Percentiles rank a stretch among this genome's conserved stretches.
Evolutionary conservation across 2,797 vertebrate species (phyloP).

Genomic region (Pterois miles): DNA sequence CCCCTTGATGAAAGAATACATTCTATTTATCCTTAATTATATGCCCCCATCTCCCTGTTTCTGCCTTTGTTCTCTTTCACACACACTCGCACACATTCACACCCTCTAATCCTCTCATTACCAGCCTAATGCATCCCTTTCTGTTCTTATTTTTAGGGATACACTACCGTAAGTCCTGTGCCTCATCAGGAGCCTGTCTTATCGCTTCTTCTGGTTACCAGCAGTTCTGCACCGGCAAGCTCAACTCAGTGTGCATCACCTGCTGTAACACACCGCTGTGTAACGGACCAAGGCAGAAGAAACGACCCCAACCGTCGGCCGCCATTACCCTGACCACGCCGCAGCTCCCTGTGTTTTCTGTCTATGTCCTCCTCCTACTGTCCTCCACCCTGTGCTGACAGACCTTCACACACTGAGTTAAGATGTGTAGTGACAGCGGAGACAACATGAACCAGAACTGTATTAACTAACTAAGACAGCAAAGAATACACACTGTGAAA

Average conservation of each 20-base stretch:
- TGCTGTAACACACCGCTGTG: constrained; percentile 97
- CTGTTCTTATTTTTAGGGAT: constrained; percentile 82
- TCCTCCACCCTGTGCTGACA: constrained; percentile 66
- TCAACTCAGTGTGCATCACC: constrained; percentile 97
- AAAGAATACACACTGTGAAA: neutral
- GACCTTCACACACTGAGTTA: neutral
- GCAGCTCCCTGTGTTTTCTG: neutral
- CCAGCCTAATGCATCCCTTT: constrained; percentile 20
- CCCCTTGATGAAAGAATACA: constrained; percentile 31
- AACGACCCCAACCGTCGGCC: constrained; percentile 69
- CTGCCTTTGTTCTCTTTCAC: neutral
- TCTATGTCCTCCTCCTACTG: constrained; percentile 34
- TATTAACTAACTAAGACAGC: neutral
- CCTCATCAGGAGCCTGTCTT: constrained; percentile 93
- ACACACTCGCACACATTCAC: neutral
- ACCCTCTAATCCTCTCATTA: constrained; percentile 26
- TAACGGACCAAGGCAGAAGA: constrained; percentile 86
- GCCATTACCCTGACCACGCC: neutral
- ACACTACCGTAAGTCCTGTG: constrained; percentile 96
- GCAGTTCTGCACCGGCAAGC: constrained; percentile 95
- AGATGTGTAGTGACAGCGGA: neutral
- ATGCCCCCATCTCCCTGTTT: neutral
- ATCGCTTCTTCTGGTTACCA: constrained; percentile 98
- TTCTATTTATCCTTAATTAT: constrained; percentile 24
- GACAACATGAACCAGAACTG: neutral